Evolutionary conservation across 2,797 vertebrate species (phyloP), one percentile per base, ranked within the genome.

Genomic region (Linurgus olivaceus): DNA sequence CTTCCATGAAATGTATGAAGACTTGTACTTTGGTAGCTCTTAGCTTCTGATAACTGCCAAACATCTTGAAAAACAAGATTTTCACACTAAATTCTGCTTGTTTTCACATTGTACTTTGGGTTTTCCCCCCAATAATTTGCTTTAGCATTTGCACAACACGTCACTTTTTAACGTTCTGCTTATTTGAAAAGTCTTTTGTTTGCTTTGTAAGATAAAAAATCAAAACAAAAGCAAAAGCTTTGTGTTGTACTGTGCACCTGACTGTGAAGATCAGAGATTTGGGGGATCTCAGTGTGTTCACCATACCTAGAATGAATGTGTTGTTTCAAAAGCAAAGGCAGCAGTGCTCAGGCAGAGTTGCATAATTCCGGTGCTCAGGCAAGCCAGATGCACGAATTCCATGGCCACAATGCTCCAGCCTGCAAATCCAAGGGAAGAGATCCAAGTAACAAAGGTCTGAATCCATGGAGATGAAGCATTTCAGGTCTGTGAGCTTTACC

Each of bases 1-100:
- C 77, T 96, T 95, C 71, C 57, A 13, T 52, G 62, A 94, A 93
- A 94, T 66, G 52, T 76, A 51, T 25, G 67, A 88, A 96, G 77
- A 86, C 45, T 73, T 91, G 73, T 19, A 33, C 79, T 77, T 94
- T 21, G 45, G 80, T 83, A 93, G 68, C 74, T 83, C 90, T 96
- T 84, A 66, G 93, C 88, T 95, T 96, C 94, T 51, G 40, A 2
- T 47, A 68, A 18, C 73, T 73, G 33, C 33, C 58, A 48, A 9
- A 90, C 77, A 38, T 52, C 44, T 20, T 70, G 70, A 47, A 65
- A 55, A 75, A 35, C 15, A 31, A 67, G 66, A 31, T 16, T 52
- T 42, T 16, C 72, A 38, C 19, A 2, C 75, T 62, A 44, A 62
- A 78, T 88, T 90, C n/a, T 62, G 33, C 66, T 75, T 4, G 3